phyloP scores from a whole-genome alignment of 2,113 vertebrate species.

The Varanus komodoensis region DNA sequence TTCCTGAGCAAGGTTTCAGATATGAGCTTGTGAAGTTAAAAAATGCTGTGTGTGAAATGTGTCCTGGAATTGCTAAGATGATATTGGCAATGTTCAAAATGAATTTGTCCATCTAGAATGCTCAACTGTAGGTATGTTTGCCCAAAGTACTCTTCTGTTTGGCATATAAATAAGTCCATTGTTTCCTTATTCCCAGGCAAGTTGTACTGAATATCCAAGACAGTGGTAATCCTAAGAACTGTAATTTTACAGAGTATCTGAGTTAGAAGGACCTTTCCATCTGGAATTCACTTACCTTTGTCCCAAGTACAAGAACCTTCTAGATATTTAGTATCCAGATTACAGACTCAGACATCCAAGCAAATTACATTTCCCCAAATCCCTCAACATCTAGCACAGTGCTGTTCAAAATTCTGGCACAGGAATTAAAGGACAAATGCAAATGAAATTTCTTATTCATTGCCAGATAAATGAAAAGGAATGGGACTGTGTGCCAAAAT shows the following conservation, averaged over 20 bases:
- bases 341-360: background rate
- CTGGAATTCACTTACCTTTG: background rate
- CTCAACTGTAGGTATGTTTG: background rate
- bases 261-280: background rate
- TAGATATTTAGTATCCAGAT: background rate
- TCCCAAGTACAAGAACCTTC: background rate
- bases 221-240: too few relatives aligned
- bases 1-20: background rate
- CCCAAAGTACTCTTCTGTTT: background rate
- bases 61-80: too few relatives aligned
- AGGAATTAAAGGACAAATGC: background rate
- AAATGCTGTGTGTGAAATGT: too few relatives aligned
- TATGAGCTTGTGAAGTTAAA: background rate
- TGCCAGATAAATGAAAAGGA: background rate
- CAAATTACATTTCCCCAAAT: background rate
- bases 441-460: background rate
- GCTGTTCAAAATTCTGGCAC: background rate
- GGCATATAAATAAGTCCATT: background rate
- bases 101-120: too few relatives aligned
- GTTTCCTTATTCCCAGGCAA: too few relatives aligned
- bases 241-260: too few relatives aligned
- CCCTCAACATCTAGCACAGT: background rate
- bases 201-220: too few relatives aligned
- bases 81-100: too few relatives aligned
- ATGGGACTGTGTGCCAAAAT: too few relatives aligned